Evolutionary conservation across 92 coral and sea anemone species (phyloP), one percentile per base, ranked within the genome.

Genomic region (Phymanthus crucifer): DNA sequence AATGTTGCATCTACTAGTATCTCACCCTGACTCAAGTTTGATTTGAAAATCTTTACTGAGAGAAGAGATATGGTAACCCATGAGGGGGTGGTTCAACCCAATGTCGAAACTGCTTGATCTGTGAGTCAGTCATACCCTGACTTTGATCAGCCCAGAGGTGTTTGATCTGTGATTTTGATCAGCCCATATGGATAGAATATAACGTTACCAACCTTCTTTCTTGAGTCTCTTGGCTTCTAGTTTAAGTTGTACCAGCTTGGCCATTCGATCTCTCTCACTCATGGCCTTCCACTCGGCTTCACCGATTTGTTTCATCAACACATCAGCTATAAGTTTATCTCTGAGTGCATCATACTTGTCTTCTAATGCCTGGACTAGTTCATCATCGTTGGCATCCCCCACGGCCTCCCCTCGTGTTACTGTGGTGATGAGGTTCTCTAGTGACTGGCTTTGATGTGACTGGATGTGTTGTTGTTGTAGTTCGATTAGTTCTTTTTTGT

Each of bases 301-400:
- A 52, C 99, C 96, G 72, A 90, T 71, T 80, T 95, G 98, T 32
- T 90, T 88, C 64, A 93, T 85, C 74, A 95, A 84, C 6, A 96
- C 91, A 26, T 95, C 99, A 27, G 97, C 88, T 74, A 95, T 69
- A 66, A 95, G 87, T 80, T 87, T 95, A 86, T 95, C 97, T 50
- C 93, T 87, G 80, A 95, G 90, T 9, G 94, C 97, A 73, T 95
- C 99, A 78, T 93, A 95, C 75, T 95, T 95, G 81, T 91, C 90
- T 71, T 93, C 93, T 86, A 95, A 71, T 10, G 99, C 99, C 58
- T 95, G 94, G 12, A 94, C 81, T 46, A 95, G 92, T 80, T 91
- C 95, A 21, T 90, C 94, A 69, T 93, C 99, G 32, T 86, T 84
- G 17, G 97, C 99, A 66, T 77, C 81, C 50, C 90, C 91, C 73